These are phyloP conservation scores for Apteryx owenii DNA, from an alignment of 2,113 vertebrate genomes.

Conservation along the genomic window DNA sequence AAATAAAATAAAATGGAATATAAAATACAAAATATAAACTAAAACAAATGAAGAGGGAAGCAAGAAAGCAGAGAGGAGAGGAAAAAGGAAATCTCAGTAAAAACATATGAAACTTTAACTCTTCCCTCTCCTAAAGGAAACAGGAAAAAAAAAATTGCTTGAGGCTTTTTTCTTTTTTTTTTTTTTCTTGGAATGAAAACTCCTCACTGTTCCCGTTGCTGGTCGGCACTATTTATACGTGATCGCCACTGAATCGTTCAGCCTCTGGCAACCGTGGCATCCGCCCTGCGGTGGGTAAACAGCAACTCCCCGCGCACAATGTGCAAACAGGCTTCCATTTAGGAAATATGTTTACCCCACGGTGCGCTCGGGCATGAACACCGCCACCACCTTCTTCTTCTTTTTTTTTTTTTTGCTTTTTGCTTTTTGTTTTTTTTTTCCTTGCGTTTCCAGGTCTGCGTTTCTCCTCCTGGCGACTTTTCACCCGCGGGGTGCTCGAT, in stretches of 20 bases:
- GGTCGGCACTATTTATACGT: slow-evolving; percentile 63
- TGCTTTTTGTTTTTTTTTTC: no score
- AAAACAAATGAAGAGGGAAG: not conserved
- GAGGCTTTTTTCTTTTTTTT: not conserved
- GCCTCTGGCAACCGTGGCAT: slow-evolving; percentile 24
- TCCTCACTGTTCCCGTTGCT: slow-evolving; percentile 36
- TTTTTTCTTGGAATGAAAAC: not conserved
- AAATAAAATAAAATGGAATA: not conserved
- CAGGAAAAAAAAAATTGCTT: not conserved
- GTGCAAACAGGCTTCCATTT: slow-evolving; percentile 59
- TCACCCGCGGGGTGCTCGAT: not conserved
- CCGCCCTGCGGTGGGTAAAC: slow-evolving; percentile 9
- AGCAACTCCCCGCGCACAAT: slow-evolving; percentile 14
- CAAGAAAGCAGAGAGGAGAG: not conserved
- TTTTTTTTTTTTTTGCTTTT: no score
- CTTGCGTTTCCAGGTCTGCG: not conserved
- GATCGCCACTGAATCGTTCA: not conserved
- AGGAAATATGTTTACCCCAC: slow-evolving; percentile 50
- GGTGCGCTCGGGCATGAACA: slow-evolving; percentile 34
- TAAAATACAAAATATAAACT: not conserved
- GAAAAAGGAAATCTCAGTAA: not conserved
- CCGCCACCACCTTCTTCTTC: slow-evolving; percentile 51
- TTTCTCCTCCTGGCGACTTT: not conserved
- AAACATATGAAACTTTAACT: not conserved
- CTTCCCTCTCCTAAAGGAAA: not conserved